These are phyloP conservation scores for Crematogaster levior DNA, from an alignment of 2,888 invertebrate genomes.

Conservation along the genomic window DNA sequence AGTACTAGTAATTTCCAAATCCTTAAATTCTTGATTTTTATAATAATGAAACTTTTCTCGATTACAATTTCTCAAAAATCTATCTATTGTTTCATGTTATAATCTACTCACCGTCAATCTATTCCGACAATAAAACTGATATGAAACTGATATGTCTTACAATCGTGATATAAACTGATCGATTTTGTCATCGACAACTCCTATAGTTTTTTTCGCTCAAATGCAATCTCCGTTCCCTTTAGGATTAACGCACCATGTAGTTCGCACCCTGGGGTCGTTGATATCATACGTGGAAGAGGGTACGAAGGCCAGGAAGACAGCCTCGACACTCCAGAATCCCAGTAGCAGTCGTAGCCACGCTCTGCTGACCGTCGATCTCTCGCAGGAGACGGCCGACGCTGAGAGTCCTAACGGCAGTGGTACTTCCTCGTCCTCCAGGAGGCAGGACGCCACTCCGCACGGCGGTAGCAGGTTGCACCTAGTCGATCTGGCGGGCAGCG, in stretches of 20 bases:
- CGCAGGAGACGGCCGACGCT: slow-evolving; percentile 86
- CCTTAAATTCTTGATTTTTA: background rate
- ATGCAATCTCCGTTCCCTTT: slow-evolving; percentile 57
- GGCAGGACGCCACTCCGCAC: slow-evolving; percentile 73
- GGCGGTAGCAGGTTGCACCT: slow-evolving; percentile 89
- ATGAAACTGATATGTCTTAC: background rate
- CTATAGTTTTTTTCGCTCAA: background rate
- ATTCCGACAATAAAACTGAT: background rate
- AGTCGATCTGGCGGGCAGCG: slow-evolving; percentile 91
- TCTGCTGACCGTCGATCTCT: slow-evolving; percentile 89
- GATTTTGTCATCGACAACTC: background rate
- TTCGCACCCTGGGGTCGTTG: slow-evolving; percentile 87
- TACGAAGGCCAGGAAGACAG: slow-evolving; percentile 89
- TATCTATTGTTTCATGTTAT: background rate
- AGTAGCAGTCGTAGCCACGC: slow-evolving; percentile 92
- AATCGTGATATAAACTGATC: background rate
- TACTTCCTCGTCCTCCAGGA: slow-evolving; percentile 56
- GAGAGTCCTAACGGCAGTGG: slow-evolving; percentile 14
- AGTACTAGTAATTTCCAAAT: background rate
- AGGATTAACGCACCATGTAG: slow-evolving; percentile 90
- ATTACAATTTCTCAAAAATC: background rate
- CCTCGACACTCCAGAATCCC: slow-evolving; percentile 90
- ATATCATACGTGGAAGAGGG: slow-evolving; percentile 88
- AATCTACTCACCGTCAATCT: background rate
- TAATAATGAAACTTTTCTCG: background rate